Evolutionary conservation across 2,113 vertebrate genomes (phyloP), one percentile per base, ranked within the genome.

Genomic region (Peromyscus polionotus): DNA sequence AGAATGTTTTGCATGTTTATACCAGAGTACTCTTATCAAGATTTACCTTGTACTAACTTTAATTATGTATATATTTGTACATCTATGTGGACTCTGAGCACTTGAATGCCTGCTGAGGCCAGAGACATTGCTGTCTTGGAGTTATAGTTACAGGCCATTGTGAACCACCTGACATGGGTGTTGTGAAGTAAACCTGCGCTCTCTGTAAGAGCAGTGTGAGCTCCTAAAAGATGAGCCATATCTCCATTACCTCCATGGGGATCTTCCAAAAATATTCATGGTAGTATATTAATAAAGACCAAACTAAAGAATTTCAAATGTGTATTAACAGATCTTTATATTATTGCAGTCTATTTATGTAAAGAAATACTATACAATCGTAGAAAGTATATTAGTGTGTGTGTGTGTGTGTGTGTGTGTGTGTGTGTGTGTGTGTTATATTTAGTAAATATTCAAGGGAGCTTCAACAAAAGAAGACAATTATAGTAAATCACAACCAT

Each of bases 281-380:
- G n/a, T 5, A 90, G 57, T n/a, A 96, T n/a, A 90, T 75, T 92
- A 84, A 81, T 45, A 75, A 94, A 85, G 11, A 31, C 85, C 51
- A 92, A 39, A 51, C 1, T 86, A 36, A 92, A 92, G 85, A 92
- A 24, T 45, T 26, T 90, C 33, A 39, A 76, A 24, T 84, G 9
- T 93, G 2, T 72, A 59, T 54, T 42, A 48, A 1, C 28, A 87
- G 24, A 16, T 93, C 16, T 77, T 61, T 65, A 84, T 45, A 16
- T 17, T 26, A 91, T 57, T 86, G n/a, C 59, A 57, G 2, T 85
- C 68, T 42, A 72, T 73, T 73, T 11, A 61, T 57, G 8, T 2
- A 68, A 97, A 7, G 28, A 73, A 88, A 93, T 54, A 80, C 3
- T 86, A 51, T 80, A 39, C 6, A 93, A 68, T 3, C 19, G 7